Evolutionary conservation across 2,888 invertebrate species (phyloP), one percentile per base, ranked within the genome.

Genomic region (Mythimna vitellina): DNA sequence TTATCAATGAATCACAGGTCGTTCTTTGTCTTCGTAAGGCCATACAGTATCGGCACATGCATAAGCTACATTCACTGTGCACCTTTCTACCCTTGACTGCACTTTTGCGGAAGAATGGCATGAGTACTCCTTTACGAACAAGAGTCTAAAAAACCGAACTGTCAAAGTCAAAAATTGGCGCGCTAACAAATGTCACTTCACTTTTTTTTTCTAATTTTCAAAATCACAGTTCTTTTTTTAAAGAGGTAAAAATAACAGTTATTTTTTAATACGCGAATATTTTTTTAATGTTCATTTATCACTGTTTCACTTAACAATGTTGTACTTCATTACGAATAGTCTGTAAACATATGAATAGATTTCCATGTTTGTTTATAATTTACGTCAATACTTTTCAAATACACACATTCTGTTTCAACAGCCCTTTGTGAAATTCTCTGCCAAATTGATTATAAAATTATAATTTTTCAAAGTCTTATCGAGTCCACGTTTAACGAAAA

Each of bases 341-440:
- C 96, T 90, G 81, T 95, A 96, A 0, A 96, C 94, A 81, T 95
- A 96, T 38, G 95, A 94, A 89, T 92, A 94, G 88, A 95, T 90
- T 89, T 91, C 95, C 95, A 96, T 96, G 88, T 91, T 96, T 85
- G 73, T 75, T 66, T 68, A 78, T 72, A 64, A 65, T 42, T 60
- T 76, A 57, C 70, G 70, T 78, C 71, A 82, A 75, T 62, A 32
- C 60, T 60, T 67, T 76, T 69, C 29, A 73, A 70, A 64, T 57
- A 73, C 7, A 63, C 70, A 62, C 84, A 83, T 83, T 22, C 57
- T 83, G 58, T 63, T 54, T 46, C 17, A 57, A 74, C 74, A 69
- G n/a, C 9, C 20, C 66, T 69, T 49, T 25, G n/a, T 29, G 12
- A 32, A 54, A 61, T 38, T 51, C 17, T 35, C 17, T 2, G 12